These are phyloP conservation scores for Drosophila pectinifera DNA, from an alignment of 1,140 invertebrate species.

Conservation along the genomic window DNA sequence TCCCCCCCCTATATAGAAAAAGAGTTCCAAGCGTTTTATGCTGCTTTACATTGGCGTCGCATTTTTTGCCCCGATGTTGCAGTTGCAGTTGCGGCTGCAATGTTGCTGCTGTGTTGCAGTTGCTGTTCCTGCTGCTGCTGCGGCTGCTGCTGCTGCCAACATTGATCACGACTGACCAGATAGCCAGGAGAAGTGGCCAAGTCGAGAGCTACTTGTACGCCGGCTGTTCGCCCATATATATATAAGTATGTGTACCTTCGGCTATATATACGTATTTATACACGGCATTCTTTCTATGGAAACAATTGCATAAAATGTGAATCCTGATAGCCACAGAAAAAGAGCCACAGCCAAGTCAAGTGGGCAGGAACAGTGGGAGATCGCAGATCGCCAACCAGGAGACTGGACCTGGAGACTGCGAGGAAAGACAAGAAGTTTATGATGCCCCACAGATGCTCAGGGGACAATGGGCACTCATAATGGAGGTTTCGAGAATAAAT, in stretches of 20 bases:
- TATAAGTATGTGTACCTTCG: constrained; percentile 1
- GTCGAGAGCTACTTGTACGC: constrained; percentile 62
- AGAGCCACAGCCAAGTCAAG: constrained; percentile 42
- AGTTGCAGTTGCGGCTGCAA: constrained; percentile 27
- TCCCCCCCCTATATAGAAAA: constrained; percentile 20
- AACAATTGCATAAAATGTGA: constrained; percentile 83
- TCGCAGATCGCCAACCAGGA: constrained; percentile 2
- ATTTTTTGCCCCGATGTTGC: constrained; percentile 57
- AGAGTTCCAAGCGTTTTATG: constrained; percentile 59
- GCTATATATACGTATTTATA: constrained; percentile 54
- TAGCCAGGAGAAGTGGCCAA: constrained; percentile 52
- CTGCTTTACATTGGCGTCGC: constrained; percentile 81
- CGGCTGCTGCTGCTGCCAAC: constrained; percentile 50
- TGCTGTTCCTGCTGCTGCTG: constrained; percentile 15
- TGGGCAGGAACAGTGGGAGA: constrained; percentile 56
- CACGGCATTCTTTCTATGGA: constrained; percentile 79
- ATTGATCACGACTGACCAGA: constrained; percentile 79
- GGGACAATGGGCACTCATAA: constrained; percentile 43
- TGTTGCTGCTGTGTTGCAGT: constrained; percentile 18
- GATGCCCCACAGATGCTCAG: constrained; percentile 37
- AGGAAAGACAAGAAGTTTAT: constrained; percentile 34
- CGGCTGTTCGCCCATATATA: constrained; percentile 37
- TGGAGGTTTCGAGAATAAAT: constrained; percentile 17
- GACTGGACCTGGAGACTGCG: not conserved
- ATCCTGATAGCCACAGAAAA: constrained; percentile 76